phyloP scores from a whole-genome alignment of 2,888 invertebrate species.

The Thereva nobilitata region DNA sequence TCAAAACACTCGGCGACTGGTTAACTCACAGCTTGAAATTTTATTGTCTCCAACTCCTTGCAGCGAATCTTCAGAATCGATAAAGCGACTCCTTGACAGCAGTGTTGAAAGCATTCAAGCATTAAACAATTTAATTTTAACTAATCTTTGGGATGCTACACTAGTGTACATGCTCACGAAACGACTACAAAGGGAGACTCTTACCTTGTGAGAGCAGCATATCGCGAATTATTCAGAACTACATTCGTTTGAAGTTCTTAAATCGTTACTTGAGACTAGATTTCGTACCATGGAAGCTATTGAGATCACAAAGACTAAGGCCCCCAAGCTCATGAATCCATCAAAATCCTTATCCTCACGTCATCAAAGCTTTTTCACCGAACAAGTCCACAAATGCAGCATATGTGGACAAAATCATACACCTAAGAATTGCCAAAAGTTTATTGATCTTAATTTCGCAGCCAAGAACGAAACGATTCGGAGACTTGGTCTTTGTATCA shows the following conservation, averaged over 20 bases:
- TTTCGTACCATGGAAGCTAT: not conserved
- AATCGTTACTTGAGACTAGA: not conserved
- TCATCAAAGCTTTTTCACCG: no score
- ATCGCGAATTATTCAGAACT: not conserved
- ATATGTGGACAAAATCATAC: no score
- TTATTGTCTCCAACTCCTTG: not conserved
- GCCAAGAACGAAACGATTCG: no score
- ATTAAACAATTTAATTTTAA: not conserved
- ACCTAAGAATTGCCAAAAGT: no score
- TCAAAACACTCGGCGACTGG: not conserved
- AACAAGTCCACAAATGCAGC: no score
- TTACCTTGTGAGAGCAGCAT: not conserved
- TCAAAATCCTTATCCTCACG: no score
- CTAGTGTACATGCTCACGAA: not conserved
- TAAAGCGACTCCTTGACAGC: not conserved
- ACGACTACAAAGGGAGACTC: not conserved
- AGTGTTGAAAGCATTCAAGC: not conserved
- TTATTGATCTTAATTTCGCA: no score
- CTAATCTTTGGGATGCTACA: not conserved
- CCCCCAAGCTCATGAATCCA: no score
- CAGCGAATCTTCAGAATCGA: not conserved
- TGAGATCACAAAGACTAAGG: not conserved
- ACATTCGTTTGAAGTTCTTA: not conserved
- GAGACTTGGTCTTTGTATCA: no score
- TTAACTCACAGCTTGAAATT: not conserved